Conservation (phyloP, 2,113 vertebrate genomes). For the Prunella fulvescens region DNA sequence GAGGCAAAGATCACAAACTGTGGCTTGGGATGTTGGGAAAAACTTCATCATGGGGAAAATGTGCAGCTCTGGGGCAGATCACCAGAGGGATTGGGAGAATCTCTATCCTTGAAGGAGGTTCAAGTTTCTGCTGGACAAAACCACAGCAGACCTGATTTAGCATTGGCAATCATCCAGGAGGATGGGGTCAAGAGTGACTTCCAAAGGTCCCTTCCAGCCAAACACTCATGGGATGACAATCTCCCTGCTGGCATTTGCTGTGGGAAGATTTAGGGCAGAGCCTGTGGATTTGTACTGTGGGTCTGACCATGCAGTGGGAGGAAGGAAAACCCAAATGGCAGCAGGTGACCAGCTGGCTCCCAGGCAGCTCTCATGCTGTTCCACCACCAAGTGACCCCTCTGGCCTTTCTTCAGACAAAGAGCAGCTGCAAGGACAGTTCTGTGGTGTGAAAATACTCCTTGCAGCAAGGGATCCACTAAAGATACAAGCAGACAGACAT, state of each 20-base stretch:
- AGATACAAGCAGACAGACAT: background rate
- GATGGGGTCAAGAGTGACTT: background rate
- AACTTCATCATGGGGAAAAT: background rate
- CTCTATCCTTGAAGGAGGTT: background rate
- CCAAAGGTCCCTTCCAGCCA: background rate
- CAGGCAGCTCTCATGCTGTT: background rate
- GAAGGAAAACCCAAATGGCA: background rate
- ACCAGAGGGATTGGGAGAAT: background rate
- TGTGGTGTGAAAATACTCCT: background rate
- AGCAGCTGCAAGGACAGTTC: background rate
- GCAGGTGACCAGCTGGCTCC: background rate
- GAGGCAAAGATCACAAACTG: background rate
- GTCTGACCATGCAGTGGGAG: background rate
- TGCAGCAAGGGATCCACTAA: background rate
- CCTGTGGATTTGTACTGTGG: background rate
- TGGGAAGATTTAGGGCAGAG: background rate
- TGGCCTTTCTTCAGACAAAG: fast-evolving
- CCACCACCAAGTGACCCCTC: background rate
- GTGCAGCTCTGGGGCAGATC: background rate
- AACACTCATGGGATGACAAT: background rate
- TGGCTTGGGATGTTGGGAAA: background rate
- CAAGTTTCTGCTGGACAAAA: background rate
- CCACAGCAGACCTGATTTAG: background rate
- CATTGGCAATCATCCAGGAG: background rate
- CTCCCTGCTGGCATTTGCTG: background rate